phyloP scores from a whole-genome alignment of 1,140 invertebrate genomes.

The Eciton burchellii region DNA sequence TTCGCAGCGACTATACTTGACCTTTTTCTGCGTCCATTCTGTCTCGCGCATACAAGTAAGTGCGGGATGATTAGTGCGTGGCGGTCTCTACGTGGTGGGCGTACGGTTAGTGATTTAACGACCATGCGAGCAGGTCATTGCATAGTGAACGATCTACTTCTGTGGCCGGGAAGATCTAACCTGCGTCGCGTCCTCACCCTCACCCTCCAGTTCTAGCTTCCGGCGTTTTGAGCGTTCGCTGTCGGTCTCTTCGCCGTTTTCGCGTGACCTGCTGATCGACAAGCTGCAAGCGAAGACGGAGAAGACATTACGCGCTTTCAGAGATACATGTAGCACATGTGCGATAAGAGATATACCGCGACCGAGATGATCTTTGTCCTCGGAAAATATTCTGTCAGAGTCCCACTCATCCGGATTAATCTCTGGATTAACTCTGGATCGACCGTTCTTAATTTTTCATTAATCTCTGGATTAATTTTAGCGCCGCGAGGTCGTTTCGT shows the following conservation, averaged over 20 bases:
- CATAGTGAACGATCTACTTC: conserved; percentile 70
- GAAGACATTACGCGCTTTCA: no score
- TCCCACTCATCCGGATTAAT: no score
- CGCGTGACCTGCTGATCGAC: conserved; percentile 81
- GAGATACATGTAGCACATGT: no score
- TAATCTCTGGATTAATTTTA: no score
- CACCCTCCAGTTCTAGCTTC: conserved; percentile 84
- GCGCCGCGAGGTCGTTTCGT: no score
- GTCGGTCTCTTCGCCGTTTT: conserved; percentile 85
- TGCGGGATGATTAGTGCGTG: conserved; percentile 56
- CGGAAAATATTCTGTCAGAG: no score
- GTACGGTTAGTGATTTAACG: conserved; percentile 79
- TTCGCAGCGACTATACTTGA: conserved; percentile 82
- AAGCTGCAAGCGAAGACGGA: conserved; percentile 77
- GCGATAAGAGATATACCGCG: no score
- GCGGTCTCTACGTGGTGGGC: conserved; percentile 61
- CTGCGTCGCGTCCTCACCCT: conserved; percentile 86
- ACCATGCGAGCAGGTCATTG: conserved; percentile 78
- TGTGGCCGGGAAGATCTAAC: conserved; percentile 84
- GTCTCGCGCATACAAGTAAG: conserved; percentile 46
- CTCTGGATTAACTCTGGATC: no score
- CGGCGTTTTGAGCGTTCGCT: conserved; percentile 80
- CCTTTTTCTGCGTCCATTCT: conserved; percentile 77
- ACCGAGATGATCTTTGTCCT: no score
- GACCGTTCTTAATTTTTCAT: no score